Evolutionary conservation across 2,113 vertebrate species (phyloP), one percentile per base, ranked within the genome.

Genomic region (Mola mola): DNA sequence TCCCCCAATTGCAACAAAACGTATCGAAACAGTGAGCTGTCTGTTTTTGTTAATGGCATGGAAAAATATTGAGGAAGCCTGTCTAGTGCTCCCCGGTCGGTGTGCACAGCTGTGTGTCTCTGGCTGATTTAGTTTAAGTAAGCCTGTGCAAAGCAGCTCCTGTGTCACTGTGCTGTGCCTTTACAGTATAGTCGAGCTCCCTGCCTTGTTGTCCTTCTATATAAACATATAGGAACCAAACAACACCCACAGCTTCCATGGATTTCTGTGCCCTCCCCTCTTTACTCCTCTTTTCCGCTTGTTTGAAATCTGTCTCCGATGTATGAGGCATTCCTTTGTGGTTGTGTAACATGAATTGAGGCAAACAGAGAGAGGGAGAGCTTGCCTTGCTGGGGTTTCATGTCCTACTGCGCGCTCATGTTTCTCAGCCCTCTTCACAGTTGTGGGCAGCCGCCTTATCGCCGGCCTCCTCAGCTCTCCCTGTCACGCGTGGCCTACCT

Each of bases 311-410:
- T 68, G 53, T 62, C 81, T 72, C 59, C 16, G 55, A 81, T 81
- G 75, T 61, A 79, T 29, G 4, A 79, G 78, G 69, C 82, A 69
- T 86, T 86, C 79, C 75, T 87, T 81, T 75, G 82, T 52, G 60
- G 67, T 81, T 87, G 84, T 85, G 83, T 73, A 86, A 86, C 69
- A 48, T 53, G 72, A 79, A 79, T 82, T 79, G 75, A 66, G 44
- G 74, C 19, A 15, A 73, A 63, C 33, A 16, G 37, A 36, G 60
- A 43, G 40, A 57, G 20, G 56, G 11, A 36, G 29, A 62, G 24
- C 77, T 77, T 53, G 74, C 69, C 66, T 56, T 59, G 61, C 59
- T 47, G 62, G 40, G 55, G 5, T 76, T 75, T 64, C 51, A 20
- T 52, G 78, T 73, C 84, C 80, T 64, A 77, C 78, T 50, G 74